Evolutionary conservation across 2,113 vertebrate species (phyloP).

Genomic region (Indri indri): DNA sequence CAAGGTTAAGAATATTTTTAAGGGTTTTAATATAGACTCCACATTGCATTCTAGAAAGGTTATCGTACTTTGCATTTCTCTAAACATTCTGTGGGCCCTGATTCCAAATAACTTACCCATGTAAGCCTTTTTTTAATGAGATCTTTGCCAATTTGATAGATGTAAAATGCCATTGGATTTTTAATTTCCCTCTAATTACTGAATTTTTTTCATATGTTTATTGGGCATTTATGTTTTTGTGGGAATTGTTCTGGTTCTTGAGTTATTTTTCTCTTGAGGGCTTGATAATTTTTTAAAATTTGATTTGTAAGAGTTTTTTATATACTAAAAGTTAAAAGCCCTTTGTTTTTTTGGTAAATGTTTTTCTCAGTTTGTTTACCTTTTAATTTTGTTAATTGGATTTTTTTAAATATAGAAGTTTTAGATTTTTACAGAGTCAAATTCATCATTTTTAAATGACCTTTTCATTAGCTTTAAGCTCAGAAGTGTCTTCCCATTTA

Average conservation of each 20-base stretch:
- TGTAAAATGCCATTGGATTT: neutral
- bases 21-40: neutral
- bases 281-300: neutral
- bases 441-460: neutral
- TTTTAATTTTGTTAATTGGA: neutral
- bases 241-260: neutral
- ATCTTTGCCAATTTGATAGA: neutral
- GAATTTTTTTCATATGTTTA: neutral
- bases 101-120: neutral
- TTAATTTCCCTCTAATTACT: neutral
- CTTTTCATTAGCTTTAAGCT: slow-evolving; percentile 14
- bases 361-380: neutral
- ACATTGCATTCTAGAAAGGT: neutral
- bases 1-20: neutral
- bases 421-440: neutral
- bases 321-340: neutral
- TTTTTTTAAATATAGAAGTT: neutral
- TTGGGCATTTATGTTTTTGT: neutral
- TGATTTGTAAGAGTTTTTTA: neutral
- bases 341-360: neutral
- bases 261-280: neutral
- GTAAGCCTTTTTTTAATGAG: neutral
- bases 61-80: neutral
- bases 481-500: neutral
- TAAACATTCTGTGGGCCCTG: neutral